phyloP scores from a whole-genome alignment of 2,113 vertebrate species.

The Xenus cinereus region DNA sequence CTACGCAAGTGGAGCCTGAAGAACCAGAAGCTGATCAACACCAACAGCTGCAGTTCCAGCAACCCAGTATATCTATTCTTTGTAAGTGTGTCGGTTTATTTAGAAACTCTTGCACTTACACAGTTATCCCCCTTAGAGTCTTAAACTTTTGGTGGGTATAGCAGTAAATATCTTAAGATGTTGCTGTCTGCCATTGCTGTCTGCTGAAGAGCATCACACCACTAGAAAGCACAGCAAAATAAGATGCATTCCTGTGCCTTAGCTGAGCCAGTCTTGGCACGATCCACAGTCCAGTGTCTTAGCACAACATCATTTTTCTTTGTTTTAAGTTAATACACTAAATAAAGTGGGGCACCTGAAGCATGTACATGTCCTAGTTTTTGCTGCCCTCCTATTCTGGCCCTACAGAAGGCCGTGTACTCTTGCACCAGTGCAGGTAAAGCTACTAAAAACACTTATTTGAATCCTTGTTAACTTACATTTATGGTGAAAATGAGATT shows the following conservation, averaged over 20 bases:
- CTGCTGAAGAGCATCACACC: not conserved
- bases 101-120: not conserved
- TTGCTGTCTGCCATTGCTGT: not conserved
- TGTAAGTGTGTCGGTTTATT: slow-evolving; percentile 79
- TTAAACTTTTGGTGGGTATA: not conserved
- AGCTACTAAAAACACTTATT: not conserved
- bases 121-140: not conserved
- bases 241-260: not conserved
- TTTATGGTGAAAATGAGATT: not conserved
- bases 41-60: slow-evolving; percentile 88
- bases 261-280: not conserved
- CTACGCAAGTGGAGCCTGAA: slow-evolving; percentile 86
- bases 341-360: not conserved
- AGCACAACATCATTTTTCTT: not conserved
- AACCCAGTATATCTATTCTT: slow-evolving; percentile 78
- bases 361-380: not conserved
- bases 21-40: slow-evolving; percentile 90
- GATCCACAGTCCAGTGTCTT: not conserved
- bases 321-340: not conserved
- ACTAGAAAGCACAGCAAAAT: not conserved
- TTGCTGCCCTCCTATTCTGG: not conserved
- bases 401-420: not conserved
- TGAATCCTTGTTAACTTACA: not conserved
- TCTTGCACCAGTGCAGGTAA: not conserved
- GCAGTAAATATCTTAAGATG: not conserved